Evolutionary conservation across 2,888 invertebrate species (phyloP), one percentile per base, ranked within the genome.

Genomic region (Xestia c-nigrum): DNA sequence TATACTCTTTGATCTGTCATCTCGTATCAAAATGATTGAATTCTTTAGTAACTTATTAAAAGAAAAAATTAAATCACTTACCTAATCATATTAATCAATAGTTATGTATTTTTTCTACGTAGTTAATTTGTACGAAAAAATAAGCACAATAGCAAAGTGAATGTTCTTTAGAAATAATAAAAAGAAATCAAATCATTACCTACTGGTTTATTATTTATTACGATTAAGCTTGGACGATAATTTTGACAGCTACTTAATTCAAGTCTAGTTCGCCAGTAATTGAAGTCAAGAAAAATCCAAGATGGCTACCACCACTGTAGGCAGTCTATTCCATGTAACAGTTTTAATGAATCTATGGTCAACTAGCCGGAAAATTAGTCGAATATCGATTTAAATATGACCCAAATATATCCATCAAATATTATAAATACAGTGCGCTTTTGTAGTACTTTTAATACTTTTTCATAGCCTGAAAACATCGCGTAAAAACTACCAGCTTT

Each of bases 341-440:
- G 31, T 24, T 72, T 72, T n/a, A 21, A 47, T 63, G 40, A 69
- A 72, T 72, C 47, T 65, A 65, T 79, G 69, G 21, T 24, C 75
- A 84, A 70, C 75, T 59, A 46, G n/a, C 63, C 75, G 81, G 81
- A 80, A 83, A 84, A 67, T 72, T 84, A 64, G 55, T 46, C 19
- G n/a, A 70, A 70, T 72, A 67, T 68, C 59, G 64, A 57, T 84
- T 80, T 67, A 38, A 73, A 63, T 73, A 24, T 73, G 46, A 57
- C 50, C 84, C 46, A 57, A 59, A 66, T 82, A 80, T 55, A 38
- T 19, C n/a, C 5, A 21, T 10, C 52, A 64, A 63, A 67, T 55
- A 21, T 57, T 74, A 63, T 46, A 69, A 55, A 46, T 47, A 43
- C 12, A 63, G 38, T 40, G 19, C 21, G 43, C 16, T 5, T 65